Percentiles rank a stretch among this genome's conserved stretches.
Conservation (phyloP, 1,140 invertebrate genomes). For the Microplitis mediator region DNA sequence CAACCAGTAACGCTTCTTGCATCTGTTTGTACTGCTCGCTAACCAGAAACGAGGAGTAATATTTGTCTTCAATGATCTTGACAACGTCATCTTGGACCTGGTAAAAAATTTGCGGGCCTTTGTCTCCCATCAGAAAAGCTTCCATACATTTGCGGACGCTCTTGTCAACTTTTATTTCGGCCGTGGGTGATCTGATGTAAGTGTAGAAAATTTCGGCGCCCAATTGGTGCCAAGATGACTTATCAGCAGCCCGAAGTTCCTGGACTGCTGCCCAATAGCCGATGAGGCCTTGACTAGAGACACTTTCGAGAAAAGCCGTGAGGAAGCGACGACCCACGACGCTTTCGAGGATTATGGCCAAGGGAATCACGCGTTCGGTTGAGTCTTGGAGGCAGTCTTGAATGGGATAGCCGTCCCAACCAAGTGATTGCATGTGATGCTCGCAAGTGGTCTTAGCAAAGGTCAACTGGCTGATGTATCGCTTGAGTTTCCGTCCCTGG, state of each 20-base stretch:
- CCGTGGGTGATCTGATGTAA: conserved; percentile 78
- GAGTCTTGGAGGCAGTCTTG: conserved; percentile 52
- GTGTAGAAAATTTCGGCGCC: conserved; percentile 90
- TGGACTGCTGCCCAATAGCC: conserved; percentile 89
- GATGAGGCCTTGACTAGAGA: conserved; percentile 79
- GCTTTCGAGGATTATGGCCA: conserved; percentile 71
- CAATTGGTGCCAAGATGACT: conserved; percentile 82
- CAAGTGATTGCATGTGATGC: conserved; percentile 75
- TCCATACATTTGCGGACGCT: conserved; percentile 82
- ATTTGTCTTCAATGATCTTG: conserved; percentile 81
- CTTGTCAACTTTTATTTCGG: conserved; percentile 81
- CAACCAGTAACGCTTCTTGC: conserved; percentile 72
- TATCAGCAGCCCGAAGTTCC: conserved; percentile 75
- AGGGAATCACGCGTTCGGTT: conserved; percentile 63
- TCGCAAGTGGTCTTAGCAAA: conserved; percentile 86
- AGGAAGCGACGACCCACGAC: conserved; percentile 75
- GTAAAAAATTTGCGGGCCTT: conserved; percentile 87
- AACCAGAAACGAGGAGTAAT: conserved; percentile 86
- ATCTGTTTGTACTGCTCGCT: conserved; percentile 84
- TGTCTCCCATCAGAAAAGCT: conserved; percentile 83
- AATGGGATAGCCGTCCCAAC: conserved; percentile 76
- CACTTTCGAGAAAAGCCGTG: conserved; percentile 79
- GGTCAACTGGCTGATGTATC: conserved; percentile 81
- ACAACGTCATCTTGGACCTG: conserved; percentile 83
- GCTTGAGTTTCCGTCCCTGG: conserved; percentile 73